Conservation (phyloP, 2,113 vertebrate species). For the Siphamia tubifer region DNA sequence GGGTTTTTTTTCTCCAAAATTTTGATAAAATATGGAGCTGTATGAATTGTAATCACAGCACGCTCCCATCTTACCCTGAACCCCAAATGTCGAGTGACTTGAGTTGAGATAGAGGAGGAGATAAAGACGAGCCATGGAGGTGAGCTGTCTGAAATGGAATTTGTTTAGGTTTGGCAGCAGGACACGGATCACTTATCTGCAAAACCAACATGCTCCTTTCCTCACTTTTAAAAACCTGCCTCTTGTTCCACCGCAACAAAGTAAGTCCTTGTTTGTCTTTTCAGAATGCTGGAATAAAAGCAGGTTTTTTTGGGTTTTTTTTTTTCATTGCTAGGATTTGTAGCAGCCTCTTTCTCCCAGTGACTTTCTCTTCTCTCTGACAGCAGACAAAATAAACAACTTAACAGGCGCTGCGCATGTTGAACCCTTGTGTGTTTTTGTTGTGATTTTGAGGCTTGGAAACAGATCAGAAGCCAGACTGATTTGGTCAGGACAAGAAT, state of each 20-base stretch:
- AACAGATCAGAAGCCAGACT: conserved; percentile 52
- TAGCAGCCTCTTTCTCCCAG: background rate
- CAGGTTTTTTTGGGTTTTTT: no score
- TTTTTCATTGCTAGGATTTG: conserved; percentile 30
- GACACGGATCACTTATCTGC: conserved; percentile 77
- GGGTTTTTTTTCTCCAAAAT: conserved; percentile 52
- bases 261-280: conserved; percentile 71
- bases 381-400: conserved; percentile 80
- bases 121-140: conserved; percentile 68
- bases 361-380: conserved; percentile 53
- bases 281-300: conserved; percentile 50
- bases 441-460: conserved; percentile 64
- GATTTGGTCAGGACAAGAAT: conserved; percentile 51
- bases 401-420: conserved; percentile 57
- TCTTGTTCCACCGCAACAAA: conserved; percentile 66
- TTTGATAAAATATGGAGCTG: conserved; percentile 34
- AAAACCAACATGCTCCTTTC: conserved; percentile 76
- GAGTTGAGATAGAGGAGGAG: conserved; percentile 70
- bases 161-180: conserved; percentile 79
- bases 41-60: conserved; percentile 54
- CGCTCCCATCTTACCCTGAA: conserved; percentile 41
- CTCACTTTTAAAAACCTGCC: conserved; percentile 56
- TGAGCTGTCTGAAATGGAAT: conserved; percentile 80
- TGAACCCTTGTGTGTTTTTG: conserved; percentile 59
- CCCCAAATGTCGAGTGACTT: conserved; percentile 64